Conservation (phyloP, 2,888 invertebrate species). For the Altica lythri region DNA sequence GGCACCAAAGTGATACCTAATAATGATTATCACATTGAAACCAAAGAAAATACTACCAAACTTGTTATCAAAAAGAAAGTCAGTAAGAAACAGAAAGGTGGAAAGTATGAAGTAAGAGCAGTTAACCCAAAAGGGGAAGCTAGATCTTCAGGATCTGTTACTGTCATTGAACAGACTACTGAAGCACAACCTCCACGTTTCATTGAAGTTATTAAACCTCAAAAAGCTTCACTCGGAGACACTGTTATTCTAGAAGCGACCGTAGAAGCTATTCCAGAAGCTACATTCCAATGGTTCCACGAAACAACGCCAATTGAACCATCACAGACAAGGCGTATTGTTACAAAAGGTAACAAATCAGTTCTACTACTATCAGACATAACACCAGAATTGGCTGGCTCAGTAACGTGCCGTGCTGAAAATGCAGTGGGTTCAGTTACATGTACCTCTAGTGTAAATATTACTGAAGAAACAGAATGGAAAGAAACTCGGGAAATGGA, state of each 20-base stretch:
- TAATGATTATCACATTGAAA: conserved; percentile 65
- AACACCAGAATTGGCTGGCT: conserved; percentile 70
- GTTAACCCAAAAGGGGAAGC: conserved; percentile 77
- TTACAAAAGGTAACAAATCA: conserved; percentile 78
- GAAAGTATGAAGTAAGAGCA: conserved; percentile 88
- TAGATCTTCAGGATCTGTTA: conserved; percentile 81
- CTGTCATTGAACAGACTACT: conserved; percentile 65
- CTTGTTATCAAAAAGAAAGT: conserved; percentile 65
- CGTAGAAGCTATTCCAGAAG: conserved; percentile 77
- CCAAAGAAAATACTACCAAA: conserved; percentile 66
- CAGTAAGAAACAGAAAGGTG: conserved; percentile 74
- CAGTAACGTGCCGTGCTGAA: conserved; percentile 86
- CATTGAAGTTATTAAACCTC: conserved; percentile 71
- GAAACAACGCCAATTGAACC: conserved; percentile 73
- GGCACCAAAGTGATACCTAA: conserved; percentile 73
- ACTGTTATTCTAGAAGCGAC: conserved; percentile 78
- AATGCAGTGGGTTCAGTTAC: conserved; percentile 89
- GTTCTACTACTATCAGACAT: conserved; percentile 77
- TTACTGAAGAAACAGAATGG: conserved; percentile 63
- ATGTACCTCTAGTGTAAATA: conserved; percentile 75
- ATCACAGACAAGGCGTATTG: conserved; percentile 72
- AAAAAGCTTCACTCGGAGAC: conserved; percentile 72
- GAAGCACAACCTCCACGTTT: conserved; percentile 74
- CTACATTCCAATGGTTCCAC: conserved; percentile 87
- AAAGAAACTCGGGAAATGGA: conserved; percentile 66